A percentile compares a stretch with the other conserved stretches of the same genome.
Conservation (phyloP, 1,140 invertebrate species). For the Macrocentrus cingulum region DNA sequence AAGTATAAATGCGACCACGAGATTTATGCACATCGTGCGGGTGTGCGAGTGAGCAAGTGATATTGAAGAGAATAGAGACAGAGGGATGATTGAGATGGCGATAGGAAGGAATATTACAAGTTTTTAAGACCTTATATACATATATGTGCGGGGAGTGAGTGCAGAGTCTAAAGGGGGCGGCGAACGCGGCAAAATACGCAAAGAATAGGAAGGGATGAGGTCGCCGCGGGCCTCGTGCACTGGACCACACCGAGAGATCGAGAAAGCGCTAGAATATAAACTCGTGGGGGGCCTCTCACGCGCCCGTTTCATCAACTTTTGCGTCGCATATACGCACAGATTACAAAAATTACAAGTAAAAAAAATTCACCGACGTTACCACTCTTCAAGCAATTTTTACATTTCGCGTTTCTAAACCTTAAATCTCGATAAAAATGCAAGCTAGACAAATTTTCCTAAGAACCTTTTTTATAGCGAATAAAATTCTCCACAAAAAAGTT, state of each 20-base stretch:
- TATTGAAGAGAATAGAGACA: conserved; percentile 13
- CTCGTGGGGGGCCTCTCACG: conserved; percentile 49
- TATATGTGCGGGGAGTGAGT: conserved; percentile 3
- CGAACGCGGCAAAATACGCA: conserved; percentile 25
- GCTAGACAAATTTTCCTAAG: no score
- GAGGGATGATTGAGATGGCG: conserved; percentile 14
- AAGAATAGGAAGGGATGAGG: conserved; percentile 50
- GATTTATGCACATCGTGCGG: conserved; percentile 50
- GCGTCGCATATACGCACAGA: conserved; percentile 1
- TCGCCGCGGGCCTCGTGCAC: conserved; percentile 47
- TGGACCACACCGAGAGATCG: conserved; percentile 53
- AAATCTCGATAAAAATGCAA: no score
- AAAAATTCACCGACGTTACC: neutral
- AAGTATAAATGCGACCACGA: conserved; percentile 53
- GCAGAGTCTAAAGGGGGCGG: conserved; percentile 14
- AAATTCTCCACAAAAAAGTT: no score
- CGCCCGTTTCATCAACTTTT: conserved; percentile 14
- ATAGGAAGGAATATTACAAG: neutral
- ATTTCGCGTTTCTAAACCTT: no score
- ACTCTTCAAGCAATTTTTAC: no score
- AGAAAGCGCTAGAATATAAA: conserved; percentile 31
- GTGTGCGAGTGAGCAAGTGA: conserved; percentile 25
- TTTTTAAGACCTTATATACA: neutral
- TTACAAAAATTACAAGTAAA: neutral
- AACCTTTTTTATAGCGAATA: no score